These are phyloP conservation scores for Lordiphosa andalusiaca DNA, from an alignment of 2,888 invertebrate species.

Conservation along the genomic window DNA sequence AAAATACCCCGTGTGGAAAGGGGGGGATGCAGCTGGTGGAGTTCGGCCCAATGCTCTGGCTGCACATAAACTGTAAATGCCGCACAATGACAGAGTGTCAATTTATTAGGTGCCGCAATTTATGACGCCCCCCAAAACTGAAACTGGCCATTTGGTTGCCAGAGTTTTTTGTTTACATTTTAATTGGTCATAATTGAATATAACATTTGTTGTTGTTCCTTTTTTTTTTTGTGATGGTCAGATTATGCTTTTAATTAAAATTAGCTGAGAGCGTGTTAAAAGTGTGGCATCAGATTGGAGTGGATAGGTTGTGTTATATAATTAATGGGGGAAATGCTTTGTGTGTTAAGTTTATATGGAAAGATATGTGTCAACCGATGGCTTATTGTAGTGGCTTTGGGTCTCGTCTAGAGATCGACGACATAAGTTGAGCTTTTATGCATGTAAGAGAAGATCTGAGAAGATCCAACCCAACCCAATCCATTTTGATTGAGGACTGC, in stretches of 20 bases:
- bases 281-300: no score
- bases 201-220: neutral
- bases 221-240: neutral
- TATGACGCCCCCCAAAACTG: conserved; percentile 44
- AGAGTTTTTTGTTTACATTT: conserved; percentile 2
- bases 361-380: no score
- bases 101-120: conserved; percentile 74
- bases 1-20: neutral
- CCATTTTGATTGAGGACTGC: no score
- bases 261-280: no score
- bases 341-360: no score
- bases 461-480: no score
- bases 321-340: no score
- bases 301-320: no score
- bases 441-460: no score
- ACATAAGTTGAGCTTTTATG: no score
- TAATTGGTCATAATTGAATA: conserved; percentile 14
- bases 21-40: neutral
- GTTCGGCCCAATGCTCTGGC: conserved; percentile 14
- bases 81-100: conserved; percentile 74
- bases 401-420: no score
- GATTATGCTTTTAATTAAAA: neutral
- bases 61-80: conserved; percentile 71
- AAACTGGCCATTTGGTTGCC: conserved; percentile 17
- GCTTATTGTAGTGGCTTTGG: no score